Conservation (phyloP, 2,888 invertebrate species). For the Tipula vernalis region DNA sequence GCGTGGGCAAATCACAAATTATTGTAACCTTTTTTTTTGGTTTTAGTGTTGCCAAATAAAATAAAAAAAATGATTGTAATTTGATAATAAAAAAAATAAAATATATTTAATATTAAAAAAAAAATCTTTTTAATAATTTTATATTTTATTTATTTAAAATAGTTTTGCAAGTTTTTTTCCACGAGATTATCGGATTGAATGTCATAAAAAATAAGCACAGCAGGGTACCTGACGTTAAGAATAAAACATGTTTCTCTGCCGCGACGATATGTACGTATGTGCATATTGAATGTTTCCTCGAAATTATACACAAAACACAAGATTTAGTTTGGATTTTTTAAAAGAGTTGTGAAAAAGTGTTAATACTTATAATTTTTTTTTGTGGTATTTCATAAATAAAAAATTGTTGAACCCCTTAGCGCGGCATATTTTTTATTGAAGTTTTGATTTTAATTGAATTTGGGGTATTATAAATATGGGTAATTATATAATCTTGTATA, state of each 20-base stretch:
- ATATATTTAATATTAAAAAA: not conserved
- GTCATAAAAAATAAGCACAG: not conserved
- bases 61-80: not conserved
- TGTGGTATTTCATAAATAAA: not conserved
- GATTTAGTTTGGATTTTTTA: not conserved
- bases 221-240: not conserved
- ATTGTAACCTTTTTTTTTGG: not conserved
- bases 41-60: not conserved
- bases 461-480: not conserved
- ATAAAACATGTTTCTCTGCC: not conserved
- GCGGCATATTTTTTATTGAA: not conserved
- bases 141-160: not conserved
- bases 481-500: too few relatives aligned
- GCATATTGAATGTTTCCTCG: not conserved
- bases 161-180: not conserved
- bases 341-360: not conserved
- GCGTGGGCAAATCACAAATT: not conserved
- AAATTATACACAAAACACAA: not conserved
- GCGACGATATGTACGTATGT: not conserved
- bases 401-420: not conserved
- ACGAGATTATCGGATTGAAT: not conserved
- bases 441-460: not conserved
- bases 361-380: not conserved
- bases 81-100: not conserved
- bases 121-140: not conserved